Percentiles rank a stretch among this genome's conserved stretches.
Evolutionary conservation across 2,113 vertebrate genomes (phyloP).

Genomic region (Daboia siamensis): DNA sequence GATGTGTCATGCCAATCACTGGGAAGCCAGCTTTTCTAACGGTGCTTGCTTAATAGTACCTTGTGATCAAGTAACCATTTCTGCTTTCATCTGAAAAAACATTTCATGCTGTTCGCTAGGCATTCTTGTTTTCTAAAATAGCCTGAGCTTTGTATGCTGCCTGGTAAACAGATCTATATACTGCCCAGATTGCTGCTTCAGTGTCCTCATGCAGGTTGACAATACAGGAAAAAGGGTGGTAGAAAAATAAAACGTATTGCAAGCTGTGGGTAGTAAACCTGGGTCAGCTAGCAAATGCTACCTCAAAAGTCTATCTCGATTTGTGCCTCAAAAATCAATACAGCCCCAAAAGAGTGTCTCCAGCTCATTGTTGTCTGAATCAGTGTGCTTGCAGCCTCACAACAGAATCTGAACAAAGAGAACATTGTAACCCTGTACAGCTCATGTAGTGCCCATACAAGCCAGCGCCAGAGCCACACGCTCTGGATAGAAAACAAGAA

Average conservation of each 20-base stretch:
- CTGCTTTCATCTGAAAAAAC: background rate
- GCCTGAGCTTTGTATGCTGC: background rate
- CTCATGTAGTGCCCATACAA: constrained; percentile 20
- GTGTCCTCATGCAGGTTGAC: background rate
- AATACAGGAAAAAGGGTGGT: background rate
- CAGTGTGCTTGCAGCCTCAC: constrained; percentile 3
- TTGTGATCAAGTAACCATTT: background rate
- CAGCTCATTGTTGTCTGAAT: background rate
- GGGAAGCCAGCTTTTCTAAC: background rate
- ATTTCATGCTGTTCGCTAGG: background rate
- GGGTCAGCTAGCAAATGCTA: background rate
- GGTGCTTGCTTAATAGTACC: background rate
- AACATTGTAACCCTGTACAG: constrained; percentile 7
- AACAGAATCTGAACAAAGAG: constrained; percentile 24
- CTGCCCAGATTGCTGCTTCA: background rate
- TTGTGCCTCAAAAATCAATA: constrained; percentile 28
- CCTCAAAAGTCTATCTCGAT: background rate
- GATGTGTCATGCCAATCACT: background rate
- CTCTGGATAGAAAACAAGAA: background rate
- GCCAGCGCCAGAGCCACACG: background rate
- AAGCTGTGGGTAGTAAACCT: background rate
- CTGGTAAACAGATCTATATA: background rate
- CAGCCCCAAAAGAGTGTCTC: background rate
- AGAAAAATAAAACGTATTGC: background rate
- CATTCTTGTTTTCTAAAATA: background rate